Percentiles rank a stretch among this genome's conserved stretches.
phyloP scores from a whole-genome alignment of 2,797 vertebrate genomes.

The Florisuga fusca region DNA sequence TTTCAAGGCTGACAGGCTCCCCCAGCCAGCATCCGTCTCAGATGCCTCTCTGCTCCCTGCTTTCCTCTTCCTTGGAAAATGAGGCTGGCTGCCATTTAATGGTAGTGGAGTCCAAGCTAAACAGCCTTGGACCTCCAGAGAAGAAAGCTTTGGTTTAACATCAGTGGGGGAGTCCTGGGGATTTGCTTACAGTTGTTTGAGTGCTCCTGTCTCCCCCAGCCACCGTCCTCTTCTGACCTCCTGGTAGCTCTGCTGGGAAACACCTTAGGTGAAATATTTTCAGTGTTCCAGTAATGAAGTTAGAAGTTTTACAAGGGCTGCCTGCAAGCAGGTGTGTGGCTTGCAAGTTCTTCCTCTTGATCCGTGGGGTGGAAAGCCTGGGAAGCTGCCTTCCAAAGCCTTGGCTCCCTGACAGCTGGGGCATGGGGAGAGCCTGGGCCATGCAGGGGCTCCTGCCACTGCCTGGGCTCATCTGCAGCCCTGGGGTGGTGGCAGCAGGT shows the following conservation, averaged over 20 bases:
- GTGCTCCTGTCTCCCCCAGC: neutral
- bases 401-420: neutral
- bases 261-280: neutral
- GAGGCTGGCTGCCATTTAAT: neutral
- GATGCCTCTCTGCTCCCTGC: neutral
- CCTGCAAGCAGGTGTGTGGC: neutral
- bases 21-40: rapidly evolving
- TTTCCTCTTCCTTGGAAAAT: neutral
- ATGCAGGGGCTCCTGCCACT: neutral
- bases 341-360: neutral
- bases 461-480: neutral
- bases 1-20: neutral
- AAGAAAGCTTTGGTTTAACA: neutral
- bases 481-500: neutral
- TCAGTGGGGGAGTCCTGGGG: neutral
- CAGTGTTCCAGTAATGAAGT: neutral
- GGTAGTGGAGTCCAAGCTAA: neutral
- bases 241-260: neutral
- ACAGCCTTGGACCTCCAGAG: too few species aligned
- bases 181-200: neutral
- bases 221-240: neutral
- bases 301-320: neutral
- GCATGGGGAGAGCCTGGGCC: neutral
- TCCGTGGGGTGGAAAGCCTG: rapidly evolving
- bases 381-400: neutral